phyloP scores from a whole-genome alignment of 2,888 invertebrate species.

The Lymantria monacha region DNA sequence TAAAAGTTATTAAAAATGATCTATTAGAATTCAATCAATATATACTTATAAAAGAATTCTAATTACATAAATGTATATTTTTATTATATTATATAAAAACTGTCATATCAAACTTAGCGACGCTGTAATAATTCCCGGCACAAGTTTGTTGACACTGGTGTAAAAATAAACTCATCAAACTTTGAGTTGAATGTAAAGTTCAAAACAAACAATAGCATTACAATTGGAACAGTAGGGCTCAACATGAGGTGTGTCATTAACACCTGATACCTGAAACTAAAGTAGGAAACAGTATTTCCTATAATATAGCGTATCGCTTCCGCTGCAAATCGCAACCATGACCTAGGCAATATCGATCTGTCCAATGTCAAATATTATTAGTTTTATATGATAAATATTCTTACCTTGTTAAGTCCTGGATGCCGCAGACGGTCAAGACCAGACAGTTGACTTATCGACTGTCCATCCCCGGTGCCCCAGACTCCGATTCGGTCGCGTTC shows the following conservation, averaged over 20 bases:
- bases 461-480: constrained; percentile 83
- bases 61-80: too few species aligned
- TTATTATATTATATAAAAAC: too few species aligned
- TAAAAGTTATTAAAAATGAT: too few species aligned
- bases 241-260: constrained; percentile 2
- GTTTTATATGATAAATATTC: neutral
- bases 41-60: too few species aligned
- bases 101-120: neutral
- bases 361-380: neutral
- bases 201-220: constrained; percentile 51
- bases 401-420: constrained; percentile 87
- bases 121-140: constrained; percentile 9
- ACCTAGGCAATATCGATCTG: constrained; percentile 51
- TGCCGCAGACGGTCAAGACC: constrained; percentile 86
- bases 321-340: constrained; percentile 51
- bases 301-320: constrained; percentile 41
- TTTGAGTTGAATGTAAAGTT: constrained; percentile 47
- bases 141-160: constrained; percentile 53
- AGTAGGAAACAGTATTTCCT: constrained; percentile 10
- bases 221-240: constrained; percentile 20
- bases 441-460: constrained; percentile 77
- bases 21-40: too few species aligned
- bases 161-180: constrained; percentile 39
- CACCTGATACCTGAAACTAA: constrained; percentile 10
- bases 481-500: constrained; percentile 85